Base-by-base conservation (phyloP, 2,888 invertebrate species). In the Diadromus collaris region DNA sequence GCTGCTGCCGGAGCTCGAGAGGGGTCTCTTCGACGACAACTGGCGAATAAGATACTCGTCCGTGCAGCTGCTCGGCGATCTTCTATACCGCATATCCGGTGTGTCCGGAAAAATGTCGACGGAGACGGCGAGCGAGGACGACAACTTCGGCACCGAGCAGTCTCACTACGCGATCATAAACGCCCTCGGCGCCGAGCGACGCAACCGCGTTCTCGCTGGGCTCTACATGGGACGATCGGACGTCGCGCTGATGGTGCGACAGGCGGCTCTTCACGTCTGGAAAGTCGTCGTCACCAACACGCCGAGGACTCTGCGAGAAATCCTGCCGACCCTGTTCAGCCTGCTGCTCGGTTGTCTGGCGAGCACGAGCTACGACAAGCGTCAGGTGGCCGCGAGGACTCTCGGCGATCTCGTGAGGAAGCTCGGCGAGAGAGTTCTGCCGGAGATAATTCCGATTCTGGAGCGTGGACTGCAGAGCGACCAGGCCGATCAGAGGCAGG, bases 61-160 rank as follows among this genome's bases (percentile, higher is more conserved):
- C 0, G 98, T 99, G 6, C 98, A 99, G 90, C 92, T 99, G 34
- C 92, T 99, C 44, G 99, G 99, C 16, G 99, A 99, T 91, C 92
- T 99, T 64, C 92, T 99, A 29, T 99, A 99, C 91, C 95, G 98
- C 79, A 97, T 99, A 83, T 98, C 99, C 1, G 99, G 98, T 65
- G 99, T 99, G 0, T 96, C 98, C 34, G 99, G 99, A 70, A 99
- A 99, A 92, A 99, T 99, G 98, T 98, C 98, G 44, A 99, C 99
- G 0, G 98, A 99, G 91, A 98, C 98, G 0, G 98, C 98, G 0
- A 97, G 96, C 83, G 99, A 99, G 90, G 99, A 99, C 90, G 99
- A 99, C 89, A 99, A 99, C 91, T 99, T 99, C 91, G 99, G 99
- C 78, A 99, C 99, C 0, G 98, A 98, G 89, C 97, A 97, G 89